phyloP scores from a whole-genome alignment of 37 sponge, comb jelly and placozoan species.

The Tethya wilhelma region DNA sequence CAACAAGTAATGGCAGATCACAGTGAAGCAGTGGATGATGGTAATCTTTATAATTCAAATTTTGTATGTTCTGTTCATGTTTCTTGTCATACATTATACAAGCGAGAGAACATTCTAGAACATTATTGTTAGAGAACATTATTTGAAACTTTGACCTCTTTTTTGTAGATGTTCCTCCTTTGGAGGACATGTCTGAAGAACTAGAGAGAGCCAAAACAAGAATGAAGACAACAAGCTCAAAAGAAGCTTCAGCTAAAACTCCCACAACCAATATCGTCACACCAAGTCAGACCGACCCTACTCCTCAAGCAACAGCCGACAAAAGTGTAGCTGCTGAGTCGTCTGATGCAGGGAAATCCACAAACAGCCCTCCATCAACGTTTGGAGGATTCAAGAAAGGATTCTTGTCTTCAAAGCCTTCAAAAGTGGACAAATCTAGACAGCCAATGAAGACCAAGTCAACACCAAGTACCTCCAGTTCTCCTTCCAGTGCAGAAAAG shows the following conservation, averaged over 20 bases:
- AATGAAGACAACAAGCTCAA: not conserved
- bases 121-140: too few relatives aligned
- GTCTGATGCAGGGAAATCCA: not conserved
- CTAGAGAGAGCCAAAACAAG: constrained; percentile 1
- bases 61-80: too few relatives aligned
- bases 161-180: constrained; percentile 68
- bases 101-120: too few relatives aligned
- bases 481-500: not conserved
- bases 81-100: too few relatives aligned
- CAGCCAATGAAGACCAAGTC: not conserved
- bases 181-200: constrained; percentile 78
- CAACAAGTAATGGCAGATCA: too few relatives aligned
- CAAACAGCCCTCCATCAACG: not conserved
- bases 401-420: constrained; percentile 36
- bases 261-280: not conserved
- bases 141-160: too few relatives aligned
- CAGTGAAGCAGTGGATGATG: too few relatives aligned
- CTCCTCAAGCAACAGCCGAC: not conserved
- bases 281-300: not conserved
- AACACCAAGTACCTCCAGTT: not conserved
- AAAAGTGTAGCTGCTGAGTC: not conserved
- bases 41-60: too few relatives aligned
- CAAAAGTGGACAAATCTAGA: not conserved
- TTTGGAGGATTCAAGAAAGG: constrained; percentile 87
- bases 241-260: not conserved